Evolutionary conservation across 2,113 vertebrate genomes (phyloP).

Genomic region (Uria aalge): DNA sequence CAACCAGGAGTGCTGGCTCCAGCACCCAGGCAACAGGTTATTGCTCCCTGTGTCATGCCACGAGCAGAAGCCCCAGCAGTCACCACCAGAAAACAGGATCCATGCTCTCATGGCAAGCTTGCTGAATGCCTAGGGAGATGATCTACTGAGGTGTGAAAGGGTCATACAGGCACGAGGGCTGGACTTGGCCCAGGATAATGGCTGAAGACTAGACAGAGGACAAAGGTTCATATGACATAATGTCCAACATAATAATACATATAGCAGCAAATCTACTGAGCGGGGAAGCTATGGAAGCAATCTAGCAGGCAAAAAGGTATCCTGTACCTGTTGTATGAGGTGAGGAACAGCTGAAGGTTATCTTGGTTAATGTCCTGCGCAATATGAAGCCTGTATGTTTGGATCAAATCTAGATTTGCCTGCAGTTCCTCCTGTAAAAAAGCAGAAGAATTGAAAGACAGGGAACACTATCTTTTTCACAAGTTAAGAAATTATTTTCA

Average conservation of each 20-base stretch:
- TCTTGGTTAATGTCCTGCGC: constrained; percentile 94
- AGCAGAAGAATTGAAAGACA: neutral
- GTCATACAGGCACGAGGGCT: neutral
- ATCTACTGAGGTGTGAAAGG: neutral
- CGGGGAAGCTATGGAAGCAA: neutral
- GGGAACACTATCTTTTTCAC: neutral
- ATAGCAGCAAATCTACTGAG: neutral
- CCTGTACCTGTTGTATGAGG: constrained; percentile 87
- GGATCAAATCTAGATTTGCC: constrained; percentile 90
- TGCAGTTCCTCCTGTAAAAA: constrained; percentile 86
- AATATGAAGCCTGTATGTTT: constrained; percentile 92
- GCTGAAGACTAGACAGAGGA: neutral
- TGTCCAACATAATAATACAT: neutral
- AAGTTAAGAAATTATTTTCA: neutral
- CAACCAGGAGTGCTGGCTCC: neutral
- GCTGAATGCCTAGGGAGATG: neutral
- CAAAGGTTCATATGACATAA: neutral
- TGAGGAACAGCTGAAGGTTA: constrained; percentile 89
- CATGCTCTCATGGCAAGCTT: neutral
- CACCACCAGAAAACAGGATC: neutral
- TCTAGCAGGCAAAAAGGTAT: neutral
- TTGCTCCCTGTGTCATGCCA: neutral
- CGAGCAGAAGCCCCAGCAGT: neutral
- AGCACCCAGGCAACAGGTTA: neutral
- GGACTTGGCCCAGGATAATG: neutral